Conservation (phyloP, 1,140 invertebrate genomes). For the Drosophila virilis region DNA sequence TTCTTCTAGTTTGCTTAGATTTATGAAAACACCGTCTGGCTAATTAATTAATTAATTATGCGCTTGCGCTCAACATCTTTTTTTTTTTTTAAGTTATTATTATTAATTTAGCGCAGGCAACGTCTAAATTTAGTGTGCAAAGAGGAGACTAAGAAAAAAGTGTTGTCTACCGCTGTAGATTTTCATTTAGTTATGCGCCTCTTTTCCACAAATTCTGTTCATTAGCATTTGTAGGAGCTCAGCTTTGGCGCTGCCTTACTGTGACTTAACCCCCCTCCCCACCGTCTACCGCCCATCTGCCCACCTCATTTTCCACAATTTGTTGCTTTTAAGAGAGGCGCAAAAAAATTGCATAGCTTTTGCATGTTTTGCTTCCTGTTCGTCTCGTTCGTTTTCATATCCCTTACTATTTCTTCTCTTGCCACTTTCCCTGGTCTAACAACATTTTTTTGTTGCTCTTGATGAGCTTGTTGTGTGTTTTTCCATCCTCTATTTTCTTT, state of each 20-base stretch:
- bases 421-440: slow-evolving; percentile 15
- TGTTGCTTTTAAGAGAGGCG: slow-evolving; percentile 1
- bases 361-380: slow-evolving; percentile 17
- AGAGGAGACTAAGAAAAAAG: slow-evolving; percentile 10
- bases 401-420: slow-evolving; percentile 14
- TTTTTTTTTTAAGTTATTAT: slow-evolving; percentile 8
- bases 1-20: slow-evolving; percentile 19
- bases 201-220: slow-evolving; percentile 22
- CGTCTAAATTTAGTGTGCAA: background rate
- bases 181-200: slow-evolving; percentile 17
- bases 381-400: background rate
- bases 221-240: slow-evolving; percentile 51
- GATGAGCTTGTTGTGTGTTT: slow-evolving; percentile 49
- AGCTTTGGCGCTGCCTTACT: slow-evolving; percentile 10
- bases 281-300: background rate
- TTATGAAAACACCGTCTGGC: slow-evolving; percentile 31
- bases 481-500: background rate
- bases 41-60: slow-evolving; percentile 53
- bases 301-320: background rate
- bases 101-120: slow-evolving; percentile 42
- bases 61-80: slow-evolving; percentile 41
- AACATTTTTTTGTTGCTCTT: slow-evolving; percentile 30
- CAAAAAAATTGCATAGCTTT: slow-evolving; percentile 41
- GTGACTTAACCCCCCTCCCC: background rate
- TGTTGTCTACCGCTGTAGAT: slow-evolving; percentile 20